These are phyloP conservation scores for Homalodisca vitripennis DNA, from an alignment of 1,140 invertebrate genomes.

Conservation along the genomic window DNA sequence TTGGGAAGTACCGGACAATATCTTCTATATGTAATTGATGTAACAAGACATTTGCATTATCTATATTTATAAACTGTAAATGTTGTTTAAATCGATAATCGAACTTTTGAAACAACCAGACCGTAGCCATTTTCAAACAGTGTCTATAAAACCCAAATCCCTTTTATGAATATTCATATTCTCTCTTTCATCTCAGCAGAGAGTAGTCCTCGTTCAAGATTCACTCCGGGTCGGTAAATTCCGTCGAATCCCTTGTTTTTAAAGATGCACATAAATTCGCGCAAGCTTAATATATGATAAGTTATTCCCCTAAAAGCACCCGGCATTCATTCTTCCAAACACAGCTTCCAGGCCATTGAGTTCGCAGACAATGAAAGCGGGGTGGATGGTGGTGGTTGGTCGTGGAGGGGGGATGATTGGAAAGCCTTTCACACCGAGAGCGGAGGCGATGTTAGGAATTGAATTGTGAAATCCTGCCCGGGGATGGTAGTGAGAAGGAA, in stretches of 20 bases:
- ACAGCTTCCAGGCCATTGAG: background rate
- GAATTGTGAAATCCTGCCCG: slow-evolving; percentile 9
- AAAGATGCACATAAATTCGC: background rate
- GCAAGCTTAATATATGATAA: background rate
- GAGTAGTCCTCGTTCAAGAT: too few relatives aligned
- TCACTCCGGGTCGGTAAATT: too few relatives aligned
- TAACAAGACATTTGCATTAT: too few relatives aligned
- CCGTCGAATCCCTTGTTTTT: background rate
- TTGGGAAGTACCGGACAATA: too few relatives aligned
- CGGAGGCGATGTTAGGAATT: slow-evolving; percentile 14
- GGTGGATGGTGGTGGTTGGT: background rate
- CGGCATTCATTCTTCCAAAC: background rate
- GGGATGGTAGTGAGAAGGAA: background rate
- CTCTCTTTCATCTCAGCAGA: too few relatives aligned
- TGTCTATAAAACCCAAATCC: too few relatives aligned
- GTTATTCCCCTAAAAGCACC: background rate
- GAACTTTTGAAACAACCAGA: too few relatives aligned
- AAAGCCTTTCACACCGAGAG: slow-evolving; percentile 9
- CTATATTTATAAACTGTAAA: too few relatives aligned
- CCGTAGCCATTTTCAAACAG: too few relatives aligned
- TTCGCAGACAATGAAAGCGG: slow-evolving; percentile 3
- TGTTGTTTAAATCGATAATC: too few relatives aligned
- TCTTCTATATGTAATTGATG: too few relatives aligned
- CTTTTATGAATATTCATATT: too few relatives aligned
- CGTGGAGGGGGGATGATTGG: background rate